Evolutionary conservation across 2,888 invertebrate genomes (phyloP).

Genomic region (Oeneis ivallda): DNA sequence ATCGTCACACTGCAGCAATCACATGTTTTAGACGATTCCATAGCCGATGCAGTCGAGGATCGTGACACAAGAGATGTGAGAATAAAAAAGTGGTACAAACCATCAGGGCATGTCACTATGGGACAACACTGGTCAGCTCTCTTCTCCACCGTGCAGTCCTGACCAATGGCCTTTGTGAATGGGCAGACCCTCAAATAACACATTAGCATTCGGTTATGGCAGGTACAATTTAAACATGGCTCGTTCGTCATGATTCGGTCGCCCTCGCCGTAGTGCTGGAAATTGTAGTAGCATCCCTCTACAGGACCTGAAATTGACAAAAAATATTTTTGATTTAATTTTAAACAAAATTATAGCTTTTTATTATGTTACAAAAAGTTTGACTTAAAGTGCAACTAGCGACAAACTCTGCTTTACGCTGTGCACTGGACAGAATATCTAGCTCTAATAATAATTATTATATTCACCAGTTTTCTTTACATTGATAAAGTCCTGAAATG

Average conservation of each 20-base stretch:
- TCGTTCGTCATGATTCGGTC: conserved; percentile 97
- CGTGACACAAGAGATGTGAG: background rate
- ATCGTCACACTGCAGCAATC: background rate
- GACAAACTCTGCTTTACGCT: no score
- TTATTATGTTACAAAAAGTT: no score
- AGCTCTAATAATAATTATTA: no score
- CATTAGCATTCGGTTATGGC: conserved; percentile 97
- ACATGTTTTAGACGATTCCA: no score
- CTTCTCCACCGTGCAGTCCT: conserved; percentile 94
- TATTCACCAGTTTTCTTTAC: no score
- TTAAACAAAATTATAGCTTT: no score
- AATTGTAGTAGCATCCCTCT: conserved; percentile 95
- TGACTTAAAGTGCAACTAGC: no score
- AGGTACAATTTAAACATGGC: conserved; percentile 97
- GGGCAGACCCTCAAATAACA: conserved; percentile 96
- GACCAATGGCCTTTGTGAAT: conserved; percentile 95
- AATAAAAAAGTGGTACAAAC: conserved; percentile 70
- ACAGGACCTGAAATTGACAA: conserved; percentile 69
- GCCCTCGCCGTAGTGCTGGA: conserved; percentile 95
- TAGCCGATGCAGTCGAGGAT: no score
- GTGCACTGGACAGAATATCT: no score
- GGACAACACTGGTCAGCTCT: conserved; percentile 96
- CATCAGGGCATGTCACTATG: conserved; percentile 95
- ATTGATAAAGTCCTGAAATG: no score
- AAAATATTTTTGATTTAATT: no score